A percentile compares a stretch with the other conserved stretches of the same genome.
Evolutionary conservation across 2,113 vertebrate species (phyloP).

Genomic region (Pollimyrus isidori): DNA sequence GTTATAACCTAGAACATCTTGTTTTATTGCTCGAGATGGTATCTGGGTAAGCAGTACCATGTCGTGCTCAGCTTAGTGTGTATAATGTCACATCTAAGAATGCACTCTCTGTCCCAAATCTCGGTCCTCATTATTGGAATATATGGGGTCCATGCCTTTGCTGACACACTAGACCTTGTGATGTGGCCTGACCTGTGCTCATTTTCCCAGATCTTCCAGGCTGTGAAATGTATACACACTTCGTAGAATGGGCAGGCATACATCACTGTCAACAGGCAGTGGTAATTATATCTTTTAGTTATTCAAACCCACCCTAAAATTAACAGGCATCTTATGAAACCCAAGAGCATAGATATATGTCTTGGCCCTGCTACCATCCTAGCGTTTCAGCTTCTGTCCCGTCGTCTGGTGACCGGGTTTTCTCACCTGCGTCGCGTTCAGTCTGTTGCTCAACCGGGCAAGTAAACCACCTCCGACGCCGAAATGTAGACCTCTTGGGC

Average conservation of each 20-base stretch:
- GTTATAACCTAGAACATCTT: background rate
- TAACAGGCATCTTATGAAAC: background rate
- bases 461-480: background rate
- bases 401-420: background rate
- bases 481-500: background rate
- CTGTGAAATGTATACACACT: background rate
- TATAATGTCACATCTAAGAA: background rate
- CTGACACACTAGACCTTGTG: background rate
- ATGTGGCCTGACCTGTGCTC: background rate
- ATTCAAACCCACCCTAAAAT: background rate
- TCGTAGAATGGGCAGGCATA: background rate
- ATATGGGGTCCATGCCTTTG: background rate
- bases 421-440: background rate
- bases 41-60: background rate
- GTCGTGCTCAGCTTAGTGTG: background rate
- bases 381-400: background rate
- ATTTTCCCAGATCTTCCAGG: background rate
- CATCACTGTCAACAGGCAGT: background rate
- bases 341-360: background rate
- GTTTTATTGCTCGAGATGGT: background rate
- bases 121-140: background rate
- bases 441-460: background rate
- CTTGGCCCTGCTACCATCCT: background rate
- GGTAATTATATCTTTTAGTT: background rate
- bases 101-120: background rate